Percentiles rank a stretch among this genome's conserved stretches.
phyloP scores from a whole-genome alignment of 2,888 invertebrate genomes.

The Drosophila aldrichi region DNA sequence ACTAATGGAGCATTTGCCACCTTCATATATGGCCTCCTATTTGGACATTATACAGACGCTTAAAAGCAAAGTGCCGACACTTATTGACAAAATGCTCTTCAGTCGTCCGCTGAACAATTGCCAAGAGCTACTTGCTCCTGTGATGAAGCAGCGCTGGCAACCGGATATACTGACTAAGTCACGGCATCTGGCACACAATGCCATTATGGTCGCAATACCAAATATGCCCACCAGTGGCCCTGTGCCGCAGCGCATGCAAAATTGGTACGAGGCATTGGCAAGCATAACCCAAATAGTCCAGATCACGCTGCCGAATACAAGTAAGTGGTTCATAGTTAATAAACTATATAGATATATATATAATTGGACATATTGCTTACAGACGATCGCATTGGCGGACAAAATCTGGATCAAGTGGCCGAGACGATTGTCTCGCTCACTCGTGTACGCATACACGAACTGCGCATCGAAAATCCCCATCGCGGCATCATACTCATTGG shows the following conservation, averaged over 20 bases:
- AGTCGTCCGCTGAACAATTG: constrained; percentile 87
- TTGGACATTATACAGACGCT: constrained; percentile 91
- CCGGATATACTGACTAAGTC: constrained; percentile 89
- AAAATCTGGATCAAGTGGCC: constrained; percentile 86
- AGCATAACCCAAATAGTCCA: constrained; percentile 89
- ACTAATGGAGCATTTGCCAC: constrained; percentile 89
- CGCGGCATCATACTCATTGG: constrained; percentile 92
- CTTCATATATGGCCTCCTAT: constrained; percentile 89
- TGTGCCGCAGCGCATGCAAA: constrained; percentile 87
- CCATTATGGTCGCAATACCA: constrained; percentile 89
- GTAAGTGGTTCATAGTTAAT: constrained; percentile 53
- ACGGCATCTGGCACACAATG: constrained; percentile 90
- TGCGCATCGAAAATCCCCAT: constrained; percentile 88
- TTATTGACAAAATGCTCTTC: constrained; percentile 91
- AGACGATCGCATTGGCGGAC: constrained; percentile 80
- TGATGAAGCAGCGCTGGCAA: constrained; percentile 89
- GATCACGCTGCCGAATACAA: constrained; percentile 80
- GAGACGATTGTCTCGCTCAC: constrained; percentile 89
- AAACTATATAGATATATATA: neutral
- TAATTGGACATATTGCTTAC: neutral
- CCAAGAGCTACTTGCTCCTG: constrained; percentile 88
- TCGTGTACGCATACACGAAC: constrained; percentile 90
- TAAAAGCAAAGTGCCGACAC: constrained; percentile 89
- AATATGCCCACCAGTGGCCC: constrained; percentile 86
- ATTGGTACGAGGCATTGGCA: constrained; percentile 90